Percentiles rank a stretch among this genome's conserved stretches.
These are phyloP conservation scores for Drosophila helvetica DNA, from an alignment of 2,888 invertebrate species.

Conservation along the genomic window DNA sequence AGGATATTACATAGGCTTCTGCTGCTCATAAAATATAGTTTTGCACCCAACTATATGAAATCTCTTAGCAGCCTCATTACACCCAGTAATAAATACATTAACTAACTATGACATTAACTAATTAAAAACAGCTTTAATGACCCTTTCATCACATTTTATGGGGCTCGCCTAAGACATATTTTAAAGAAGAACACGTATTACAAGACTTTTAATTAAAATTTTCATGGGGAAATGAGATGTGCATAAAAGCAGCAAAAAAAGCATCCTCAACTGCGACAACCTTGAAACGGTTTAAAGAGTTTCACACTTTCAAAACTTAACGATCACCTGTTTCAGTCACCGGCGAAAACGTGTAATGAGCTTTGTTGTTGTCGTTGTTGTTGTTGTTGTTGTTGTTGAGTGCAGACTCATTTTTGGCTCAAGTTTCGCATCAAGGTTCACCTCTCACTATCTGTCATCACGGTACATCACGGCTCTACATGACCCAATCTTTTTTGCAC, in stretches of 20 bases:
- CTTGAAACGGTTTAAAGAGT: constrained; percentile 48
- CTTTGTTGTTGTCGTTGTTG: constrained; percentile 6
- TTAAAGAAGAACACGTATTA: constrained; percentile 5
- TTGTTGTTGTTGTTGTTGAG: constrained; percentile 12
- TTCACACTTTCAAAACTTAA: constrained; percentile 42
- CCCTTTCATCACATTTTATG: neutral
- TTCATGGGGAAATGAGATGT: constrained; percentile 30
- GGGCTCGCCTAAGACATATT: neutral
- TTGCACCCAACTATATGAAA: neutral
- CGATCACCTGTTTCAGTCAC: constrained; percentile 38
- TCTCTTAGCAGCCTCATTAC: neutral
- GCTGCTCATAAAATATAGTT: neutral
- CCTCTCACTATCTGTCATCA: constrained; percentile 23
- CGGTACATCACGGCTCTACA: constrained; percentile 9
- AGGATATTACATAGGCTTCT: too few species aligned
- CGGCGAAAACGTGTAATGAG: constrained; percentile 40
- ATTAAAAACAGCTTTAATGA: neutral
- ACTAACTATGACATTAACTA: neutral
- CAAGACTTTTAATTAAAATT: constrained; percentile 36
- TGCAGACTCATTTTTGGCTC: constrained; percentile 18
- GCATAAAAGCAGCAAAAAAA: constrained; percentile 18
- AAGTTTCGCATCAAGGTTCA: constrained; percentile 30
- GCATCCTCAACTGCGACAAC: constrained; percentile 37
- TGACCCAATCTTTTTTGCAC: neutral
- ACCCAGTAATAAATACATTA: neutral